phyloP scores from a whole-genome alignment of 2,797 vertebrate genomes.

The Limosa lapponica region DNA sequence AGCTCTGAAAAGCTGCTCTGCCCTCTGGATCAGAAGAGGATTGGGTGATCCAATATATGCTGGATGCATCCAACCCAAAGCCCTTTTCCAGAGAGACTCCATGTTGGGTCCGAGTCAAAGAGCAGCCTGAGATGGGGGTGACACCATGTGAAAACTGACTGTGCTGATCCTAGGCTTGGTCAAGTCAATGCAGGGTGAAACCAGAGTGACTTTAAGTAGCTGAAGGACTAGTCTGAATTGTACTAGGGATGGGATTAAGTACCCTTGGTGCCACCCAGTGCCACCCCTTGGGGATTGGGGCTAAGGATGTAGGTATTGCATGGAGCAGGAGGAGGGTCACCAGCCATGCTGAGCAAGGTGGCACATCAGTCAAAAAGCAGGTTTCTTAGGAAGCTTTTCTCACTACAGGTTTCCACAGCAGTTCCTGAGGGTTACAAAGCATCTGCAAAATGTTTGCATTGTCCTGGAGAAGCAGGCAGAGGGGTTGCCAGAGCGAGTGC shows the following conservation, averaged over 20 bases:
- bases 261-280: neutral
- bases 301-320: neutral
- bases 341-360: neutral
- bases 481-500: rapidly evolving
- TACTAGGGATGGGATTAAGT: neutral
- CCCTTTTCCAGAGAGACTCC: neutral
- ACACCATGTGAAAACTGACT: neutral
- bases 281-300: rapidly evolving
- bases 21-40: neutral
- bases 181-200: neutral
- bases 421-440: neutral
- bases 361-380: neutral
- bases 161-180: neutral
- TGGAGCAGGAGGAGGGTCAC: neutral
- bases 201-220: neutral
- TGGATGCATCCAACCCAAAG: neutral
- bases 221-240: neutral
- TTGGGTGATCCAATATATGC: rapidly evolving
- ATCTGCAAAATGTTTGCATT: neutral
- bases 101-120: neutral
- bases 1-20: neutral
- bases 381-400: neutral
- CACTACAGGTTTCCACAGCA: neutral
- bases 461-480: neutral
- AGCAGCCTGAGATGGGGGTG: neutral